Percentiles rank a stretch among this genome's conserved stretches.
Conservation (phyloP, 2,888 invertebrate genomes). For the Bombylius major region DNA sequence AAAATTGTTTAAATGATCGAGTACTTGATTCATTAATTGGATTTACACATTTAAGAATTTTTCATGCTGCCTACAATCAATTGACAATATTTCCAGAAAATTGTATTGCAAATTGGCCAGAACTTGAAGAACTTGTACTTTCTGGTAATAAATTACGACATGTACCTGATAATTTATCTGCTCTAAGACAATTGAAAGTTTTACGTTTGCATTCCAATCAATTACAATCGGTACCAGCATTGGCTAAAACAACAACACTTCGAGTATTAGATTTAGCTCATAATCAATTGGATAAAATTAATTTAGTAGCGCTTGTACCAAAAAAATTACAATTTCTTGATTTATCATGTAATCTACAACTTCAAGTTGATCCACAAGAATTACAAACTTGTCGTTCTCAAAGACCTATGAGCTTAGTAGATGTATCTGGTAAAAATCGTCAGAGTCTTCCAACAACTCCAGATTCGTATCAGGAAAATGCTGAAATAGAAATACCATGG, state of each 20-base stretch:
- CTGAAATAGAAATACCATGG: slow-evolving; percentile 59
- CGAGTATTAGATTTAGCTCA: slow-evolving; percentile 75
- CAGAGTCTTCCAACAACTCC: slow-evolving; percentile 48
- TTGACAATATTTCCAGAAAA: slow-evolving; percentile 59
- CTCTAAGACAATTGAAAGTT: slow-evolving; percentile 55
- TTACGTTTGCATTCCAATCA: slow-evolving; percentile 73
- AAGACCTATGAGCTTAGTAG: slow-evolving; percentile 68
- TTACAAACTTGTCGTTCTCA: slow-evolving; percentile 68
- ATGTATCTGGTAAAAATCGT: slow-evolving; percentile 69
- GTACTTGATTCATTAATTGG: slow-evolving; percentile 52
- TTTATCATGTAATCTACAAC: slow-evolving; percentile 67
- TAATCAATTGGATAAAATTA: slow-evolving; percentile 69
- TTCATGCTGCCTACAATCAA: slow-evolving; percentile 71
- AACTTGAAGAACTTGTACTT: slow-evolving; percentile 67
- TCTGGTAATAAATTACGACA: slow-evolving; percentile 68
- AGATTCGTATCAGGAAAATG: slow-evolving; percentile 39
- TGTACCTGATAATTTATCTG: slow-evolving; percentile 63
- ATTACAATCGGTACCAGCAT: slow-evolving; percentile 58
- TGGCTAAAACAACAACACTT: slow-evolving; percentile 59
- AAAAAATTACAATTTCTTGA: slow-evolving; percentile 74
- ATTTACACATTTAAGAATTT: slow-evolving; percentile 50
- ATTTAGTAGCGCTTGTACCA: slow-evolving; percentile 61
- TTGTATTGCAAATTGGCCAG: slow-evolving; percentile 61
- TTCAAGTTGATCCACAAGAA: slow-evolving; percentile 73
- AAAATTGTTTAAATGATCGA: slow-evolving; percentile 62